Evolutionary conservation across 2,888 invertebrate genomes (phyloP).

Genomic region (Odontomyia ornata): DNA sequence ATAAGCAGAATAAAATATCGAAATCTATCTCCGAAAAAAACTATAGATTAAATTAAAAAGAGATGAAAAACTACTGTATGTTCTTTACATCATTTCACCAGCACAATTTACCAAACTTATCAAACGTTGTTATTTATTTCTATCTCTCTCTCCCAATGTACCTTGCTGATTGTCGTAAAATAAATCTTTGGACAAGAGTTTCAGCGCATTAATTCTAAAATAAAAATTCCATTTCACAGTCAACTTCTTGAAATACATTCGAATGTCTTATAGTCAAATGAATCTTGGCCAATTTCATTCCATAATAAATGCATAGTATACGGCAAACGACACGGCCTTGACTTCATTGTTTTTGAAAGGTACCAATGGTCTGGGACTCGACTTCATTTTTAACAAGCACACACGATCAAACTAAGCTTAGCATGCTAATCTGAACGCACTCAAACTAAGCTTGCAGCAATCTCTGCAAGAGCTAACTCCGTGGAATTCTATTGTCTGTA

Average conservation of each 20-base stretch:
- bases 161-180: too few species aligned
- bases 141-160: too few species aligned
- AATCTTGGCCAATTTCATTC: constrained; percentile 26
- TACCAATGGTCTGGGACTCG: constrained; percentile 28
- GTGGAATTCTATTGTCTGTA: constrained; percentile 27
- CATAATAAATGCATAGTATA: not conserved
- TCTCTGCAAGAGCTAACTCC: not conserved
- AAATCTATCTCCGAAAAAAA: too few species aligned
- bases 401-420: not conserved
- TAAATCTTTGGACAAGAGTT: too few species aligned
- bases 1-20: too few species aligned
- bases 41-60: too few species aligned
- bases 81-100: too few species aligned
- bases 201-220: too few species aligned
- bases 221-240: too few species aligned
- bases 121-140: too few species aligned
- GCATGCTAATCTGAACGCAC: not conserved
- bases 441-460: not conserved
- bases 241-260: constrained; percentile 15
- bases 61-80: too few species aligned
- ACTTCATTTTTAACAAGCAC: not conserved
- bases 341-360: constrained; percentile 42
- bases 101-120: too few species aligned
- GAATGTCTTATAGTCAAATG: not conserved
- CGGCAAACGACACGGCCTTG: constrained; percentile 15